These are phyloP conservation scores for Leucozona laternaria DNA, from an alignment of 2,888 invertebrate genomes.

Conservation along the genomic window DNA sequence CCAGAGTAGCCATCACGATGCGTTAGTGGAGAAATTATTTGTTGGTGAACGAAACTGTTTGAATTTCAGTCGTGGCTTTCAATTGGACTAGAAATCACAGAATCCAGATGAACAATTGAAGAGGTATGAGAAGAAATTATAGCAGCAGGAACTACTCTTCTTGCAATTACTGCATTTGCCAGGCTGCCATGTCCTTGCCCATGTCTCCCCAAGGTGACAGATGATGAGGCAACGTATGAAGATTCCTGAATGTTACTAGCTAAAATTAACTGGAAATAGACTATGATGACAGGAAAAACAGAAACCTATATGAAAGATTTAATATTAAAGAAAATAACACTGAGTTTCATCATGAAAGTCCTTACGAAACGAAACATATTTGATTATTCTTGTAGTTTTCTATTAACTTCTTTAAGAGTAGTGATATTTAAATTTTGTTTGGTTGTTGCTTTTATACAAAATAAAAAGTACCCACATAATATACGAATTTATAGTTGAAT, in stretches of 20 bases:
- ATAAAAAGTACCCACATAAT: no score
- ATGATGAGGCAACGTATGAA: slow-evolving; percentile 6
- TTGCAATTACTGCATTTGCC: slow-evolving; percentile 14
- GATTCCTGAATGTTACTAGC: slow-evolving; percentile 26
- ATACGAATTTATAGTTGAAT: no score
- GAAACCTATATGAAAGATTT: slow-evolving; percentile 24
- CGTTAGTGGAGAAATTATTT: slow-evolving; percentile 24
- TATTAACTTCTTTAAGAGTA: no score
- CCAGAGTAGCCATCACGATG: slow-evolving; percentile 5
- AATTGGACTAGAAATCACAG: neutral
- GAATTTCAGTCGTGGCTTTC: neutral
- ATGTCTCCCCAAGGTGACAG: neutral
- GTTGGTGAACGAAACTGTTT: neutral
- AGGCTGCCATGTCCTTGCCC: slow-evolving; percentile 9
- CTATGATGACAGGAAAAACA: slow-evolving; percentile 22
- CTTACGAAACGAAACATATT: slow-evolving; percentile 45
- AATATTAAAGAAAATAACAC: neutral
- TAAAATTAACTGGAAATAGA: neutral
- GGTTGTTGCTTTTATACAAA: no score
- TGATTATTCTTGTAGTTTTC: neutral
- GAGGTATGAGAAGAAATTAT: slow-evolving; percentile 12
- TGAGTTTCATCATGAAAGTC: neutral
- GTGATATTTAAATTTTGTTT: no score
- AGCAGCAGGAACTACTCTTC: neutral
- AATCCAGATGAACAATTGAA: neutral